phyloP scores from a whole-genome alignment of 2,888 invertebrate genomes.

The Orthosia gracilis region DNA sequence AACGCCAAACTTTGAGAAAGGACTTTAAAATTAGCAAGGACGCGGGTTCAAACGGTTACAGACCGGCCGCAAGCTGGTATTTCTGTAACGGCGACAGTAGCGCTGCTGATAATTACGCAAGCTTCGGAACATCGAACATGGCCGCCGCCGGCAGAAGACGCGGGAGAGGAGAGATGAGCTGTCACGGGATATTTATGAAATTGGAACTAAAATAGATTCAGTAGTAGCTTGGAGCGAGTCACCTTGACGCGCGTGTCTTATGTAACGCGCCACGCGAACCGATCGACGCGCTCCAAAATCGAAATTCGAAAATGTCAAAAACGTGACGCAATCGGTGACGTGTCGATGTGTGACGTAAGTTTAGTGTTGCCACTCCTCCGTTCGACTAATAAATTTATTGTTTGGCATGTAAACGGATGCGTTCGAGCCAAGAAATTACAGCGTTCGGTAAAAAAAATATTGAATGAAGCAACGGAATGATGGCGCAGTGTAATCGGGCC shows the following conservation, averaged over 20 bases:
- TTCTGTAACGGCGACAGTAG: constrained; percentile 76
- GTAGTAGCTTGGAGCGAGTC: constrained; percentile 89
- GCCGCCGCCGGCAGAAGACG: constrained; percentile 85
- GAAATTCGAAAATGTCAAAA: constrained; percentile 83
- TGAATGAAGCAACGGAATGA: constrained; percentile 89
- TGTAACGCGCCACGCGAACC: constrained; percentile 80
- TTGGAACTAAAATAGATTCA: constrained; percentile 90
- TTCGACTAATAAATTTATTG: constrained; percentile 91
- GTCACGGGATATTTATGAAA: constrained; percentile 91
- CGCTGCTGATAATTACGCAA: constrained; percentile 86
- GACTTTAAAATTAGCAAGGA: constrained; percentile 91
- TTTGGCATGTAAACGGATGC: constrained; percentile 91
- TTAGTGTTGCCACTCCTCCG: constrained; percentile 90
- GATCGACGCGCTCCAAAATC: constrained; percentile 77
- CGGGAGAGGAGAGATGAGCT: constrained; percentile 90
- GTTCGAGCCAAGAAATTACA: constrained; percentile 91
- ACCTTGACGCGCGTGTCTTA: constrained; percentile 89
- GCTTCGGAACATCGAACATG: constrained; percentile 79
- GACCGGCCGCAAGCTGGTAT: constrained; percentile 70
- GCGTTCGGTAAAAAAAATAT: constrained; percentile 90
- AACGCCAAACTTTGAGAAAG: constrained; percentile 89
- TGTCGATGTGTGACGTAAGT: constrained; percentile 84
- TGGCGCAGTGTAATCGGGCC: constrained; percentile 87
- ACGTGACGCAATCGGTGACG: constrained; percentile 86
- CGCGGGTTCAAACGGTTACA: constrained; percentile 78